A percentile compares a stretch with the other conserved stretches of the same genome.
These are phyloP conservation scores for Saimiri boliviensis DNA, from an alignment of 2,113 vertebrate genomes.

Conservation along the genomic window DNA sequence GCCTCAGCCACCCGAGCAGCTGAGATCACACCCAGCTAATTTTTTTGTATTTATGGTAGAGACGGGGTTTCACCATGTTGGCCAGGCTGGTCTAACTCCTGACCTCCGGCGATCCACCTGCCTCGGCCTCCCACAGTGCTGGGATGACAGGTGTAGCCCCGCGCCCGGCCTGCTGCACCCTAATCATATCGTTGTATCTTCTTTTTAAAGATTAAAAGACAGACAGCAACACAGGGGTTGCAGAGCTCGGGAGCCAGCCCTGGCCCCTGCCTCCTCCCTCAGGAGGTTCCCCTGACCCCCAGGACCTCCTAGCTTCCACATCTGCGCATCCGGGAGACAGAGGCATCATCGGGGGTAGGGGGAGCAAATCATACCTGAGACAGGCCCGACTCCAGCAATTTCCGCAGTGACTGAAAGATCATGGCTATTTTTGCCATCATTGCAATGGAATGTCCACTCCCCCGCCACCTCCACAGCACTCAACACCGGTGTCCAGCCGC, in stretches of 20 bases:
- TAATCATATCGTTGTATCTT: no score
- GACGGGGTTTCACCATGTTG: no score
- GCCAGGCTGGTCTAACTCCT: no score
- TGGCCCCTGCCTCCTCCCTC: neutral
- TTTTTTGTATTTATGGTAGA: no score
- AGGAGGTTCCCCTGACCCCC: neutral
- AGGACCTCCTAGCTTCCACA: accelerated
- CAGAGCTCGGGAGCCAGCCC: neutral
- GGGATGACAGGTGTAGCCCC: no score
- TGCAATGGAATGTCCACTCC: neutral
- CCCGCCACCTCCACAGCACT: neutral
- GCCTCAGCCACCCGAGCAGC: no score
- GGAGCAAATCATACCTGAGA: accelerated
- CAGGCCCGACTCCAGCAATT: accelerated
- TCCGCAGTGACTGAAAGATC: accelerated
- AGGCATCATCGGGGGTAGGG: accelerated
- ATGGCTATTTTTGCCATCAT: accelerated
- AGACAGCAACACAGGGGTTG: neutral
- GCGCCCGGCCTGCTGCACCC: no score
- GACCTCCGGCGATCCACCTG: no score
- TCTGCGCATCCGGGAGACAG: neutral
- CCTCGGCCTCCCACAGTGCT: no score
- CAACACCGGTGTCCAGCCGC: neutral
- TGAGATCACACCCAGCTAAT: no score
- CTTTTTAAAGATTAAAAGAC: neutral